Evolutionary conservation across 2,888 invertebrate species (phyloP).

Genomic region (Sarcophaga caerulescens): DNA sequence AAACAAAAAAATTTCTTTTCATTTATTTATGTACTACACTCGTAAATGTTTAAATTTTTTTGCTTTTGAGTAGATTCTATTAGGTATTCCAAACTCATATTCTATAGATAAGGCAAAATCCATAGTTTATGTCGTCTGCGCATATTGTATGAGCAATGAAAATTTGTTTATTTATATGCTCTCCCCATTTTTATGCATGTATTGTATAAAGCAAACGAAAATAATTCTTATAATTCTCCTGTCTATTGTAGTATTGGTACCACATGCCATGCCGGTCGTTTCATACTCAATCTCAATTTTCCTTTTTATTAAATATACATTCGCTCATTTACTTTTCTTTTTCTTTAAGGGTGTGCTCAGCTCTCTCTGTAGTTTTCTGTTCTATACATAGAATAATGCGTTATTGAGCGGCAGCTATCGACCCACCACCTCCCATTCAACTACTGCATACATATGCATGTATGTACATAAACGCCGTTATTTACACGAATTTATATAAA

Average conservation of each 20-base stretch:
- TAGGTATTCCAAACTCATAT: conserved; percentile 61
- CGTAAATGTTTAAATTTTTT: conserved; percentile 4
- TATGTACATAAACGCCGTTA: conserved; percentile 27
- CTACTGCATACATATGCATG: background rate
- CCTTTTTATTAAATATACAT: conserved; percentile 21
- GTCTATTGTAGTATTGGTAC: background rate
- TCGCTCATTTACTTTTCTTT: conserved; percentile 11
- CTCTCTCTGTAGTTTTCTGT: background rate
- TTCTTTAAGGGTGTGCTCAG: conserved; percentile 35
- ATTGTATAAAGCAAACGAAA: background rate
- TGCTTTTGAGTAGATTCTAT: conserved; percentile 39
- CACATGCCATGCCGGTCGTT: conserved; percentile 37
- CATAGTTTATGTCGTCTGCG: background rate
- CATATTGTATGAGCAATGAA: background rate
- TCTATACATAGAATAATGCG: background rate
- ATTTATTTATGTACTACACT: conserved; percentile 23
- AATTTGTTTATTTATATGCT: conserved; percentile 6
- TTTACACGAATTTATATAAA: conserved; percentile 23
- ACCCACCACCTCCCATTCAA: conserved; percentile 31
- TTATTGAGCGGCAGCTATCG: conserved; percentile 3
- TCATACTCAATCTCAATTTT: conserved; percentile 22
- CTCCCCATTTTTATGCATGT: conserved; percentile 17
- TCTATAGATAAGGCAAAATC: conserved; percentile 55
- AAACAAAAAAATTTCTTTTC: conserved; percentile 58
- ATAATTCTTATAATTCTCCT: background rate